Evolutionary conservation across 23 tunicate species (phyloP), one percentile per base, ranked within the genome.

Genomic region (Oikopleura dioica): DNA sequence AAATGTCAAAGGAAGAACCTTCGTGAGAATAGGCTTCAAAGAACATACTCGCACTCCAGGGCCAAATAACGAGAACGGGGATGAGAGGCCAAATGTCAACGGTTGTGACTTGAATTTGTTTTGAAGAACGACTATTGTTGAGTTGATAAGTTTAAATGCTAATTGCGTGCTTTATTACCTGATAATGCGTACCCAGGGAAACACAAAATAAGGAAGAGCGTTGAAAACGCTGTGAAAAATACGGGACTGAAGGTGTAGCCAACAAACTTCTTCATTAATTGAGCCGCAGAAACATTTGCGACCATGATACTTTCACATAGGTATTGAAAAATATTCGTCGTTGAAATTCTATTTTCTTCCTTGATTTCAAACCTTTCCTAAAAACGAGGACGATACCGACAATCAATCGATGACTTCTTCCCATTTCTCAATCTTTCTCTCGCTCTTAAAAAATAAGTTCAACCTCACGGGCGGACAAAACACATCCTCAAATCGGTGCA

Each of bases 111-210:
- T 23, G 33, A 63, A 2, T 31, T 12, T 12, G 33, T 63, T 63
- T 2, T 31, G 72, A 21, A 63, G 2, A 24, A 63, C 33, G 26
- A 63, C 72, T 63, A n/a, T n/a, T n/a, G n/a, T n/a, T n/a, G n/a
- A n/a, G n/a, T n/a, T n/a, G n/a, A n/a, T n/a, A n/a, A n/a, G n/a
- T n/a, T n/a, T n/a, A n/a, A n/a, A n/a, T n/a, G n/a, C n/a, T n/a
- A n/a, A n/a, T n/a, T n/a, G n/a, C n/a, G n/a, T n/a, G n/a, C n/a
- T n/a, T n/a, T n/a, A 2, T 63, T 63, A 63, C 72, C 72, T 63
- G 72, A 21, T 12, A 63, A 16, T 12, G 72, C 72, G 33, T 63
- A 63, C 5, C 72, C 72, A 2, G 72, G 72, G 33, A 63, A 63
- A 28, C 72, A 63, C 4, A 63, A 63, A 23, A 63, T 31, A 23